Evolutionary conservation across 2,888 invertebrate species (phyloP).

Genomic region (Bellardia bayeri): DNA sequence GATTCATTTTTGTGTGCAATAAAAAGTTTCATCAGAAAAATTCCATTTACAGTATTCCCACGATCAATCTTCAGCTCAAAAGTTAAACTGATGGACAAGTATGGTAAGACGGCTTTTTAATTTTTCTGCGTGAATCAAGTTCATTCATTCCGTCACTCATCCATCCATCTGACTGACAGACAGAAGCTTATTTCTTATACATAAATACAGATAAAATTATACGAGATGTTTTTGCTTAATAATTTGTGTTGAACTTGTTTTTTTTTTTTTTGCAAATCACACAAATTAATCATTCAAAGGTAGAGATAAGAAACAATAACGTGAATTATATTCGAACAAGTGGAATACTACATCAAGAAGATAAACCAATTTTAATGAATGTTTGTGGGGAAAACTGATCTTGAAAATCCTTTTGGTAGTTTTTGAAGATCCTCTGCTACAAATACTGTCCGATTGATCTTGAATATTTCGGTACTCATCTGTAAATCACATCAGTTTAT

Average conservation of each 20-base stretch:
- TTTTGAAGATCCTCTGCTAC: too few relatives aligned
- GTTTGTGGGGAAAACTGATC: too few relatives aligned
- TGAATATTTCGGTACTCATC: too few relatives aligned
- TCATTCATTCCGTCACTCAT: slow-evolving; percentile 57
- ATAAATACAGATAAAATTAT: background rate
- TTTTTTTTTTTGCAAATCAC: slow-evolving; percentile 41
- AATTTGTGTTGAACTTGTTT: slow-evolving; percentile 40
- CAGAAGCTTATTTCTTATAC: slow-evolving; percentile 65
- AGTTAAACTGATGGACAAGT: slow-evolving; percentile 68
- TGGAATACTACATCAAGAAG: too few relatives aligned
- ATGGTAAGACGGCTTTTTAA: slow-evolving; percentile 49
- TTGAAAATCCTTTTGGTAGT: too few relatives aligned
- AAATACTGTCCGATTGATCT: too few relatives aligned
- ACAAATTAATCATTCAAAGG: slow-evolving; percentile 55
- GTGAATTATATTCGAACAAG: background rate
- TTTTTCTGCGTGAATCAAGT: slow-evolving; percentile 42
- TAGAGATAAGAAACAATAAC: background rate
- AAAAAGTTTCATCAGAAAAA: slow-evolving; percentile 45
- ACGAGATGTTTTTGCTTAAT: slow-evolving; percentile 43
- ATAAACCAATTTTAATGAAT: background rate
- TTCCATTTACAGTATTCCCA: slow-evolving; percentile 59
- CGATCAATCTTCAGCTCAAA: slow-evolving; percentile 63
- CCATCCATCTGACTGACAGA: slow-evolving; percentile 60
- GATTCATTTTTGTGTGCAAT: slow-evolving; percentile 51
- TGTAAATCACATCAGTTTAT: too few relatives aligned